Evolutionary conservation across 2,797 vertebrate species (phyloP).

Genomic region (Malacoraja senta): DNA sequence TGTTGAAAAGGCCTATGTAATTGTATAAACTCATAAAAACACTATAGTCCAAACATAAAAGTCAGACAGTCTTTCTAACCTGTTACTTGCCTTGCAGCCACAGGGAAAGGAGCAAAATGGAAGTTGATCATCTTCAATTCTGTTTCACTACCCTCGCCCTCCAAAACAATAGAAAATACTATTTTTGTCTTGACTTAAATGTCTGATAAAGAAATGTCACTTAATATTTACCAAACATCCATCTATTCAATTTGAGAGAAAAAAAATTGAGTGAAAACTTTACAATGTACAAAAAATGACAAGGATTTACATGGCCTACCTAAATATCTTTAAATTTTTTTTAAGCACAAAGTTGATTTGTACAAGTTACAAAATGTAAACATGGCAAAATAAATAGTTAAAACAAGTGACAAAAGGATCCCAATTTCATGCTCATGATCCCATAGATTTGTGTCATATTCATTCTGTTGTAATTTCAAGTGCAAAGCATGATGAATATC

Average conservation of each 20-base stretch:
- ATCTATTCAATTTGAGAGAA: slow-evolving; percentile 77
- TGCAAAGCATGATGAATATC: slow-evolving; percentile 90
- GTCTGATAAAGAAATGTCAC: slow-evolving; percentile 77
- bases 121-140: slow-evolving; percentile 44
- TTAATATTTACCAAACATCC: slow-evolving; percentile 76
- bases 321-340: slow-evolving; percentile 73
- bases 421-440: slow-evolving; percentile 83
- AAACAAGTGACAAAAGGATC: slow-evolving; percentile 83
- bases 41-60: slow-evolving; percentile 71
- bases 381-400: slow-evolving; percentile 96
- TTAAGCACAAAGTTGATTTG: slow-evolving; percentile 85
- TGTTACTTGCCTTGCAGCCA: slow-evolving; percentile 80
- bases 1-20: slow-evolving; percentile 58
- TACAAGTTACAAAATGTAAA: slow-evolving; percentile 96
- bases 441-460: slow-evolving; percentile 73
- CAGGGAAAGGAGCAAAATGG: slow-evolving; percentile 69
- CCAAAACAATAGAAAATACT: slow-evolving; percentile 80
- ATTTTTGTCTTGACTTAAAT: slow-evolving; percentile 75
- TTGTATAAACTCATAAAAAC: slow-evolving; percentile 78
- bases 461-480: slow-evolving; percentile 86
- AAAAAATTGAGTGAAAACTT: slow-evolving; percentile 75
- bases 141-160: slow-evolving; percentile 57
- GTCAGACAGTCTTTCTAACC: slow-evolving; percentile 74
- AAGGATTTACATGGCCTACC: slow-evolving; percentile 73
- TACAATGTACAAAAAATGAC: slow-evolving; percentile 71